A percentile compares a stretch with the other conserved stretches of the same genome.
phyloP scores from a whole-genome alignment of 1,140 invertebrate species.

The Gryllus bimaculatus region DNA sequence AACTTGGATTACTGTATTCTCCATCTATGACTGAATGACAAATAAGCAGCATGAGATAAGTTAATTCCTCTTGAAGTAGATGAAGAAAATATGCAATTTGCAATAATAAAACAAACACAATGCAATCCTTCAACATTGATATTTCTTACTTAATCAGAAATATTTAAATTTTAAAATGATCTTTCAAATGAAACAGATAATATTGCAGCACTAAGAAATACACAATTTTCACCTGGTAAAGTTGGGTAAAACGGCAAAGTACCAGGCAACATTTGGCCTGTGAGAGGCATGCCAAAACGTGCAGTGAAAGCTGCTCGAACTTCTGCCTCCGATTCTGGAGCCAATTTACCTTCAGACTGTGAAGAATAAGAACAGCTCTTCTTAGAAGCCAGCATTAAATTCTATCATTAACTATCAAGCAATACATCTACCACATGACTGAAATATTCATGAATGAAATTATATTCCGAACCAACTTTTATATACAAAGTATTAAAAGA shows the following conservation, averaged over 20 bases:
- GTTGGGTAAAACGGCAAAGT: constrained; percentile 67
- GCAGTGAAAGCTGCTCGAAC: constrained; percentile 62
- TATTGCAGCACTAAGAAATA: background rate
- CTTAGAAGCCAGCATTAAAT: background rate
- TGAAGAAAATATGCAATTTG: too few relatives aligned
- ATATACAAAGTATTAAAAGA: too few relatives aligned
- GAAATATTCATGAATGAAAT: too few relatives aligned
- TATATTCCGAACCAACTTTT: too few relatives aligned
- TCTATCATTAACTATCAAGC: background rate
- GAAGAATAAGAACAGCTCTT: background rate
- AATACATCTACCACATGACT: background rate
- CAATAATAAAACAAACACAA: too few relatives aligned
- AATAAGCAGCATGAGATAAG: background rate
- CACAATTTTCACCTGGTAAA: constrained; percentile 40
- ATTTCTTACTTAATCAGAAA: too few relatives aligned
- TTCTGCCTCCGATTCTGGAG: constrained; percentile 67
- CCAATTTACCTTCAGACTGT: constrained; percentile 34
- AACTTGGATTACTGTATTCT: constrained; percentile 40
- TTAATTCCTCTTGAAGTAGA: background rate
- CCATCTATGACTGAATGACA: constrained; percentile 38
- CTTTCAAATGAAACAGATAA: background rate
- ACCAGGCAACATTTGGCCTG: constrained; percentile 59
- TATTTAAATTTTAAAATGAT: background rate
- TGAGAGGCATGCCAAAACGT: constrained; percentile 59
- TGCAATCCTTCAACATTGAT: too few relatives aligned